Conservation (phyloP, 2,113 vertebrate species). For the Mastomys natalensis region DNA sequence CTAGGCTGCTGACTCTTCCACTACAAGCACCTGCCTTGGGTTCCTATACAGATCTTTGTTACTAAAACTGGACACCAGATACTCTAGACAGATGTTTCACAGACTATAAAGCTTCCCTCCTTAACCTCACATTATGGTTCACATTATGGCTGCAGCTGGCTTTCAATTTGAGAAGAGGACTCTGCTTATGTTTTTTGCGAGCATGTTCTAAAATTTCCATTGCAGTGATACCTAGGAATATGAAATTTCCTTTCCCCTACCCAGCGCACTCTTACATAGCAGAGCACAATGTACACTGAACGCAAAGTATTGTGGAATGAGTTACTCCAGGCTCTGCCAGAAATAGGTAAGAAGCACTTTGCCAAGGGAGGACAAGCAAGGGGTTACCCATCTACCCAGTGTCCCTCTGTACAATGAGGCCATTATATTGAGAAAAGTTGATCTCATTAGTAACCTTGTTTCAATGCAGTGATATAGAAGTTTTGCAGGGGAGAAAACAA, state of each 20-base stretch:
- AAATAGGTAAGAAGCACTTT: background rate
- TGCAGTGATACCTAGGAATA: too few species aligned
- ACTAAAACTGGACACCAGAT: background rate
- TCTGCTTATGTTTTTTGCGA: background rate
- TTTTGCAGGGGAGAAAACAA: background rate
- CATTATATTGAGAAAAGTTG: background rate
- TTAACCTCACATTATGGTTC: background rate
- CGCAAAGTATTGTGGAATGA: background rate
- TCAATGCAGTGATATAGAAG: background rate
- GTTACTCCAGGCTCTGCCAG: background rate
- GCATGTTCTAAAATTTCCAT: background rate
- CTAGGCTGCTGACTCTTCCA: background rate
- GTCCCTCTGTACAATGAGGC: background rate
- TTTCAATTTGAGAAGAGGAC: background rate
- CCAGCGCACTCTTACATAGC: background rate
- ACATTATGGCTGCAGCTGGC: background rate
- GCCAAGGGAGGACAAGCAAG: background rate
- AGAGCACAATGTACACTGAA: background rate
- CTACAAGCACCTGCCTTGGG: background rate
- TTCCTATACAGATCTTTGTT: background rate
- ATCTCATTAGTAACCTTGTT: background rate
- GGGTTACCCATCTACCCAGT: background rate
- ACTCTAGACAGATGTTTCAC: background rate
- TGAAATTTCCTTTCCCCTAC: background rate
- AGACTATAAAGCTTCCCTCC: background rate